Conservation (phyloP, 2,797 vertebrate genomes). For the Acanthornis magna region DNA sequence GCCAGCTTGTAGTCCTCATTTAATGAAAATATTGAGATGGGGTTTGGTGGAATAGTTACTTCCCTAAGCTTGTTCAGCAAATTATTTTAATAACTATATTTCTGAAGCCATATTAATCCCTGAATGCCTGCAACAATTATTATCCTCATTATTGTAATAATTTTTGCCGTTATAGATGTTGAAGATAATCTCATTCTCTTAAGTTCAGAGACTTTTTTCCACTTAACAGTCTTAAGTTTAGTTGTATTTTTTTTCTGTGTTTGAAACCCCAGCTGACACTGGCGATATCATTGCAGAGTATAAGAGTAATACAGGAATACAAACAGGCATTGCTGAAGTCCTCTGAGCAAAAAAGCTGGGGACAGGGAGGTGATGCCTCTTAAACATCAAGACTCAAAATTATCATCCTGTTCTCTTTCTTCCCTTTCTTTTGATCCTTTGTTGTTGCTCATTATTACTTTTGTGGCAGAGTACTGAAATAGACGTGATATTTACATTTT, state of each 20-base stretch:
- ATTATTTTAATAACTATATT: slow-evolving; percentile 1
- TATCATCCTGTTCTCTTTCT: neutral
- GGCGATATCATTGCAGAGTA: neutral
- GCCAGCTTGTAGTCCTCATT: neutral
- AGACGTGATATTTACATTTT: neutral
- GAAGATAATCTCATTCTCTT: neutral
- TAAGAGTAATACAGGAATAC: neutral
- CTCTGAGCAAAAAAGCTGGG: neutral
- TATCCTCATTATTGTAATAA: neutral
- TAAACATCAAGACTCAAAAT: neutral
- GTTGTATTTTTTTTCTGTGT: neutral
- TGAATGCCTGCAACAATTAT: neutral
- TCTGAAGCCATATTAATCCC: neutral
- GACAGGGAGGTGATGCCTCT: neutral
- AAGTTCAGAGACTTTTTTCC: neutral
- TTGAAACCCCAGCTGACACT: neutral
- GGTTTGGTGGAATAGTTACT: neutral
- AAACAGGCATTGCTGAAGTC: neutral
- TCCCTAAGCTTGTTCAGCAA: neutral
- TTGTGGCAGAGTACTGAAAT: neutral
- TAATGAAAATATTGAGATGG: neutral
- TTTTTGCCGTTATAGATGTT: neutral
- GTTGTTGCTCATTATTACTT: accelerated
- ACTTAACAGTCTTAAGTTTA: neutral
- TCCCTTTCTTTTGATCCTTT: neutral